Percentiles rank a stretch among this genome's conserved stretches.
phyloP scores from a whole-genome alignment of 2,113 vertebrate species.

The Lagopus leucura region DNA sequence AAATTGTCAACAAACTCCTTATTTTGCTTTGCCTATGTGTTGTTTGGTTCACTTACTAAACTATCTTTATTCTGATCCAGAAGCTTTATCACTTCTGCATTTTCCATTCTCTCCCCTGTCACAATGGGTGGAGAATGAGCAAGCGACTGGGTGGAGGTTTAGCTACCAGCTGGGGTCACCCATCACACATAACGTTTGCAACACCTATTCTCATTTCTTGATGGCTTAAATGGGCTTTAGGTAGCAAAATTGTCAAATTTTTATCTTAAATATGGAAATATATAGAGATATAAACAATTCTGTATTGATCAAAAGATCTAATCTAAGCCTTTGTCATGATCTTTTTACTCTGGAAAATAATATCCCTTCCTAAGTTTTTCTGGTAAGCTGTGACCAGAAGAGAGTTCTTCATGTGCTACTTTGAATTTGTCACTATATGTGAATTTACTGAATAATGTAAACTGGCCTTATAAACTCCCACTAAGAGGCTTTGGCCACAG shows the following conservation, averaged over 20 bases:
- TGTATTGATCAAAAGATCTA: not conserved
- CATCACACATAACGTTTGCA: not conserved
- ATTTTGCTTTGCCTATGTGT: not conserved
- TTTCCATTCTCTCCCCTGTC: not conserved
- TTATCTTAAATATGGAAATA: not conserved
- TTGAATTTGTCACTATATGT: not conserved
- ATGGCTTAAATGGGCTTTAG: not conserved
- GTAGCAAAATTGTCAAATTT: not conserved
- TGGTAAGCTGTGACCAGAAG: not conserved
- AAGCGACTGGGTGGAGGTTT: not conserved
- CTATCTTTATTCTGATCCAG: not conserved
- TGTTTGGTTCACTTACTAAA: not conserved
- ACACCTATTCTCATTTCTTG: not conserved
- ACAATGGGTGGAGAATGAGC: not conserved
- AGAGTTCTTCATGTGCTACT: not conserved
- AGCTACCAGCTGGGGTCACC: fast-evolving
- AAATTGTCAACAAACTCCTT: not conserved
- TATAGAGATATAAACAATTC: not conserved
- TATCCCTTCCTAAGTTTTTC: not conserved
- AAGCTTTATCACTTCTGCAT: not conserved
- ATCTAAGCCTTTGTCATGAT: not conserved
- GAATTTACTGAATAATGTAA: not conserved
- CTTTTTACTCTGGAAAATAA: not conserved
- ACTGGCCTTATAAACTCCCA: not conserved
- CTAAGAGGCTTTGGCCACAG: not conserved